Conservation (phyloP, 2,888 invertebrate species). For the Labia minor region DNA sequence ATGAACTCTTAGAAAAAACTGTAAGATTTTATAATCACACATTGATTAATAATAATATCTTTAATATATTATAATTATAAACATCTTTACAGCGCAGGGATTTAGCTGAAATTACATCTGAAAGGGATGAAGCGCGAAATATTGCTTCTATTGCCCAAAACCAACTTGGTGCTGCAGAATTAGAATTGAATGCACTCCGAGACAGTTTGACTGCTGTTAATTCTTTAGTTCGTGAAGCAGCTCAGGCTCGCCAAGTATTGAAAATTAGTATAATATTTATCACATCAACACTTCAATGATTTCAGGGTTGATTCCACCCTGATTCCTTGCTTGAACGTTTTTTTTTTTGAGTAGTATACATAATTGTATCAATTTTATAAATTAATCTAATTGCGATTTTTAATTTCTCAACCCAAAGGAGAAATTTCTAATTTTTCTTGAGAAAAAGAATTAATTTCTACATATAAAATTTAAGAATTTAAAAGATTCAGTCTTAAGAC, state of each 20-base stretch:
- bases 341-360: no score
- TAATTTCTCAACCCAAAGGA: no score
- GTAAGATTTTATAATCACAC: neutral
- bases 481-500: no score
- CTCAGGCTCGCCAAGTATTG: neutral
- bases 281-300: no score
- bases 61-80: neutral
- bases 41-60: neutral
- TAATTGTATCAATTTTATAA: no score
- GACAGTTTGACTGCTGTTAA: neutral
- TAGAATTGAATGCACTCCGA: neutral
- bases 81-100: neutral
- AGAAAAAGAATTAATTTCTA: no score
- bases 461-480: no score
- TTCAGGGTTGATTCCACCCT: no score
- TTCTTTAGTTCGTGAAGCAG: neutral
- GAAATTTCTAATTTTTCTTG: no score
- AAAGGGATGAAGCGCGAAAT: neutral
- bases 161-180: neutral
- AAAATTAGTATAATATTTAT: no score
- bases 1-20: neutral
- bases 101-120: neutral
- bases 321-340: no score
- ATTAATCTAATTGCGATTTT: no score
- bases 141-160: neutral